Percentiles rank a stretch among this genome's conserved stretches.
Conservation (phyloP, 2,888 invertebrate genomes). For the Brachyptera risi region DNA sequence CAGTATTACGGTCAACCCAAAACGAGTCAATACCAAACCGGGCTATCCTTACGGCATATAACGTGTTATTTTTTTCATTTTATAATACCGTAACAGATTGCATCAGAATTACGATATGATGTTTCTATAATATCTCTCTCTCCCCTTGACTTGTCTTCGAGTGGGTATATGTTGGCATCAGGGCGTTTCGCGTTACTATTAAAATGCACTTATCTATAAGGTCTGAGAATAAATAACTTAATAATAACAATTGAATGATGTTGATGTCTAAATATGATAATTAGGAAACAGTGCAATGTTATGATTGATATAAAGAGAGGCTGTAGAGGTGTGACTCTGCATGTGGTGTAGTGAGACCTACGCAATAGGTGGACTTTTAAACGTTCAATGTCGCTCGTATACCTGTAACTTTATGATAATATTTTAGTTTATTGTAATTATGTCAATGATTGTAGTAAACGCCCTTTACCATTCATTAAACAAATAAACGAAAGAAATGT, state of each 20-base stretch:
- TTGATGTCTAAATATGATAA: constrained; percentile 23
- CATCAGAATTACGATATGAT: constrained; percentile 7
- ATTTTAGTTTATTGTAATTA: neutral
- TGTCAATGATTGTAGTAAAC: neutral
- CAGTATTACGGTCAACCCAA: constrained; percentile 11
- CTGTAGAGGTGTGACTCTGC: neutral
- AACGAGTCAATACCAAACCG: no score
- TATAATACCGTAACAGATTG: constrained; percentile 21
- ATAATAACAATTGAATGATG: constrained; percentile 25
- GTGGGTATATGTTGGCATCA: no score
- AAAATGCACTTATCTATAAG: no score
- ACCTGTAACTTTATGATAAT: neutral
- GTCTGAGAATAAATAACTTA: constrained; percentile 9
- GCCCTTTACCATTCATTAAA: no score
- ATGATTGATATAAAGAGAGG: neutral
- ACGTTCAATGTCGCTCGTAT: neutral
- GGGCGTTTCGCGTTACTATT: no score
- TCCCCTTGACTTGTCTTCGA: no score
- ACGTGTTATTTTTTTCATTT: constrained; percentile 11
- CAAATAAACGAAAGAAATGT: no score
- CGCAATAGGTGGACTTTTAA: no score
- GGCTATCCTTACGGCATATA: no score
- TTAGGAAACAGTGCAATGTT: constrained; percentile 20
- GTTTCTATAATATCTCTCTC: no score
- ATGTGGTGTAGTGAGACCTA: neutral